Percentiles rank a stretch among this genome's conserved stretches.
Conservation (phyloP, 2,888 invertebrate species). For the Drosophila birchii region DNA sequence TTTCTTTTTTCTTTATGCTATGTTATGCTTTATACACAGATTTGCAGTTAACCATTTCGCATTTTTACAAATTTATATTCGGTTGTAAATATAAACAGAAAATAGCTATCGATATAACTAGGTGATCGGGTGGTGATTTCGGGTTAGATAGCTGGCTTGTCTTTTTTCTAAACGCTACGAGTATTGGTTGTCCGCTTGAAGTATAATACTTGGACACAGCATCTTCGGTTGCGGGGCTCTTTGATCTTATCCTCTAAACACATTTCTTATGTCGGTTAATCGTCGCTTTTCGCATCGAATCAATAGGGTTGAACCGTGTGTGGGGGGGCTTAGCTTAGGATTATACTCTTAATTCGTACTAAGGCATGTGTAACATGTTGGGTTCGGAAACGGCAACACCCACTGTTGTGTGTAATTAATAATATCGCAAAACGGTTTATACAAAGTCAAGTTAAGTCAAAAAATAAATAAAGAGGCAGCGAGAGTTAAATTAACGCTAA, state of each 20-base stretch:
- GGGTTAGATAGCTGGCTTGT: constrained; percentile 26
- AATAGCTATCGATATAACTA: constrained; percentile 55
- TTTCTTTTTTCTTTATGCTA: constrained; percentile 9
- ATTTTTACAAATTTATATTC: constrained; percentile 73
- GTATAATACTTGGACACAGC: constrained; percentile 67
- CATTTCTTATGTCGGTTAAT: constrained; percentile 45
- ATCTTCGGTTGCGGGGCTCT: constrained; percentile 31
- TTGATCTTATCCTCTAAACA: constrained; percentile 40
- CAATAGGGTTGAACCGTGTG: constrained; percentile 26
- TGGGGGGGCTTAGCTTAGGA: constrained; percentile 34
- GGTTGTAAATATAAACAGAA: constrained; percentile 69
- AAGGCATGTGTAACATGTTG: constrained; percentile 50
- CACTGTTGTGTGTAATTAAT: constrained; percentile 40
- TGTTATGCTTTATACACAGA: constrained; percentile 58
- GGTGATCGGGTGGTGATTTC: constrained; percentile 22
- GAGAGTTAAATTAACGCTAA: constrained; percentile 38
- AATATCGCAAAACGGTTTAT: constrained; percentile 59
- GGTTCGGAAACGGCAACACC: constrained; percentile 46
- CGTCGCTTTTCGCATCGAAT: constrained; percentile 35
- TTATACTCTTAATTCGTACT: constrained; percentile 49
- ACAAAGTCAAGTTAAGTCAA: constrained; percentile 63
- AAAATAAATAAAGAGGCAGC: constrained; percentile 64
- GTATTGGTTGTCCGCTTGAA: constrained; percentile 62
- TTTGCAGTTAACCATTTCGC: constrained; percentile 56
- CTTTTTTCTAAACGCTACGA: constrained; percentile 63